Conservation (phyloP, 2,113 vertebrate genomes). For the Ovibos moschatus region DNA sequence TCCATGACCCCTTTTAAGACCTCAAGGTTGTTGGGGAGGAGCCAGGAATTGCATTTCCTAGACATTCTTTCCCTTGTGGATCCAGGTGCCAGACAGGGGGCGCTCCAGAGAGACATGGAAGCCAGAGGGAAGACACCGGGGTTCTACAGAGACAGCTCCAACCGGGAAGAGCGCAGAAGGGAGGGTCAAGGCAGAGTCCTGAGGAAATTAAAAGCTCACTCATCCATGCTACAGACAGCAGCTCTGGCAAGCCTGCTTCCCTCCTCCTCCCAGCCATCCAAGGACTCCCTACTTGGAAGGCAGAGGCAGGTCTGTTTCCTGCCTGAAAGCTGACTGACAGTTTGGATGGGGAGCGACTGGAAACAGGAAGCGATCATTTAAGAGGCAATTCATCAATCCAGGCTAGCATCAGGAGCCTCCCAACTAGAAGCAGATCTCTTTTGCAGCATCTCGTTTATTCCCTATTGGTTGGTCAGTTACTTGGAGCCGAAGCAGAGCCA, state of each 20-base stretch:
- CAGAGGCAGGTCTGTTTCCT: not conserved
- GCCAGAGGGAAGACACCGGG: not conserved
- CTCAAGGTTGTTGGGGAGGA: not conserved
- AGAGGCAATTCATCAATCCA: not conserved
- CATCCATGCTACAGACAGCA: not conserved
- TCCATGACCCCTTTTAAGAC: not conserved
- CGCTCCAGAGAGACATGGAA: not conserved
- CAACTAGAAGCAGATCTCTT: not conserved
- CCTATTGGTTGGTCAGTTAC: not conserved
- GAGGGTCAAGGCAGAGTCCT: not conserved
- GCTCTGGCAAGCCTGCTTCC: not conserved
- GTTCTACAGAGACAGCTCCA: not conserved
- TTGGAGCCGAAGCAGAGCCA: not conserved
- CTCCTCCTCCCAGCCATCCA: not conserved
- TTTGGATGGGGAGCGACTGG: not conserved
- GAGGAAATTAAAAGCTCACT: not conserved
- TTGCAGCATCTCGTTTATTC: not conserved
- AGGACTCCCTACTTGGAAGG: not conserved
- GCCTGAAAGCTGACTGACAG: not conserved
- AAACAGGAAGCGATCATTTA: not conserved
- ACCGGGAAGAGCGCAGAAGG: not conserved
- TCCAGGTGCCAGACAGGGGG: not conserved
- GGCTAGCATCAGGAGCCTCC: not conserved
- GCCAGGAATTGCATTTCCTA: not conserved
- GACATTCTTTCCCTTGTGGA: not conserved